Conservation (phyloP, 2,797 vertebrate genomes). For the Parambassis ranga region DNA sequence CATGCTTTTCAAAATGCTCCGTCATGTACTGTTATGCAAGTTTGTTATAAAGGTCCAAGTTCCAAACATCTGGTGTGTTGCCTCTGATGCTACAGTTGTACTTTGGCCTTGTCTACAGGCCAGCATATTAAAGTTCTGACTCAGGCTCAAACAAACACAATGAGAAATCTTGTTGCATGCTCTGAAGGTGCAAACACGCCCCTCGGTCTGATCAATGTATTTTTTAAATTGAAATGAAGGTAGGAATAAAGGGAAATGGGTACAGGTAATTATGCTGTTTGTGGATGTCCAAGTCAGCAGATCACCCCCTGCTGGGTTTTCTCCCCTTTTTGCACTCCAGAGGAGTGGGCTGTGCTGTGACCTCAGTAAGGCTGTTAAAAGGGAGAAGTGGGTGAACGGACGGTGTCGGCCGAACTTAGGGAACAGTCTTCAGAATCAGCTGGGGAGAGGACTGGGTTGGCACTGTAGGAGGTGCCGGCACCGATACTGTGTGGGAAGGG, state of each 20-base stretch:
- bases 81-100: no score
- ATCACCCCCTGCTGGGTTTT: not conserved
- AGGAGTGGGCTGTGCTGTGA: not conserved
- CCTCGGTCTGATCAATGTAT: not conserved
- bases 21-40: not conserved
- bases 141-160: not conserved
- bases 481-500: slow-evolving; percentile 72
- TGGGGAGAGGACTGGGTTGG: slow-evolving; percentile 77
- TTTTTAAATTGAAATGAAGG: slow-evolving; percentile 16
- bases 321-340: not conserved
- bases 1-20: not conserved
- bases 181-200: not conserved
- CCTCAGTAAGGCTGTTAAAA: slow-evolving; percentile 81
- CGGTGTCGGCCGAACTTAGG: slow-evolving; percentile 91
- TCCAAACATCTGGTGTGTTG: not conserved
- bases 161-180: slow-evolving; percentile 38
- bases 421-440: slow-evolving; percentile 93
- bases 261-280: slow-evolving; percentile 8
- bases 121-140: not conserved
- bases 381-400: slow-evolving; percentile 93
- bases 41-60: not conserved
- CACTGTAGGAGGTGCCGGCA: slow-evolving; percentile 78
- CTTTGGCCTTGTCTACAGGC: not conserved
- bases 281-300: slow-evolving; percentile 15
- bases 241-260: not conserved